Evolutionary conservation across 2,113 vertebrate genomes (phyloP).

Genomic region (Thunnus maccoyii): DNA sequence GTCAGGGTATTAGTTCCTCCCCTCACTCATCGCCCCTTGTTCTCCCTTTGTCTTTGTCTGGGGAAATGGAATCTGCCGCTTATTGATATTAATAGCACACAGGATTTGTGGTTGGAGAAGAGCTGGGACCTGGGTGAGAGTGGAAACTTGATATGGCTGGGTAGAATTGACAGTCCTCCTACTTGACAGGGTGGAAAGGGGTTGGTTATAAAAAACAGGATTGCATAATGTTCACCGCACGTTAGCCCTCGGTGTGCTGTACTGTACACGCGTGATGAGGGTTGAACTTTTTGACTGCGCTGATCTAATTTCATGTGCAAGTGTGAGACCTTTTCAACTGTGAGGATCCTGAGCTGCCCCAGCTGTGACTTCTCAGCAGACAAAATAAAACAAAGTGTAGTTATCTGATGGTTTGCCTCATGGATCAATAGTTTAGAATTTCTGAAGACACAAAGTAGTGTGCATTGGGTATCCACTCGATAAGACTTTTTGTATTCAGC

Average conservation of each 20-base stretch:
- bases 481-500: conserved; percentile 55
- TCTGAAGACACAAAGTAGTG: background rate
- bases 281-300: background rate
- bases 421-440: conserved; percentile 55
- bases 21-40: conserved; percentile 57
- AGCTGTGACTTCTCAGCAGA: conserved; percentile 17
- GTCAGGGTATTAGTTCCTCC: conserved; percentile 57
- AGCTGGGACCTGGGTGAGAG: conserved; percentile 81
- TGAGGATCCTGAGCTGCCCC: conserved; percentile 3
- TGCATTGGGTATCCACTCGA: conserved; percentile 42
- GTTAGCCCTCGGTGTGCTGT: conserved; percentile 45
- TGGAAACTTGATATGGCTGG: conserved; percentile 86
- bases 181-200: conserved; percentile 81
- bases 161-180: conserved; percentile 83
- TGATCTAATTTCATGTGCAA: conserved; percentile 33
- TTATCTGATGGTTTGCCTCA: conserved; percentile 41
- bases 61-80: conserved; percentile 90
- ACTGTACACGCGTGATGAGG: conserved; percentile 1
- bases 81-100: conserved; percentile 92
- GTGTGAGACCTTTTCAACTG: background rate
- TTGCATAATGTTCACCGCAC: conserved; percentile 82
- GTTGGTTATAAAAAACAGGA: conserved; percentile 76
- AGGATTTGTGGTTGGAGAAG: conserved; percentile 85
- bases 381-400: conserved; percentile 33
- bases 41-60: conserved; percentile 82